Evolutionary conservation across 2,797 vertebrate genomes (phyloP), one percentile per base, ranked within the genome.

Genomic region (Arrhamphus sclerolepis): DNA sequence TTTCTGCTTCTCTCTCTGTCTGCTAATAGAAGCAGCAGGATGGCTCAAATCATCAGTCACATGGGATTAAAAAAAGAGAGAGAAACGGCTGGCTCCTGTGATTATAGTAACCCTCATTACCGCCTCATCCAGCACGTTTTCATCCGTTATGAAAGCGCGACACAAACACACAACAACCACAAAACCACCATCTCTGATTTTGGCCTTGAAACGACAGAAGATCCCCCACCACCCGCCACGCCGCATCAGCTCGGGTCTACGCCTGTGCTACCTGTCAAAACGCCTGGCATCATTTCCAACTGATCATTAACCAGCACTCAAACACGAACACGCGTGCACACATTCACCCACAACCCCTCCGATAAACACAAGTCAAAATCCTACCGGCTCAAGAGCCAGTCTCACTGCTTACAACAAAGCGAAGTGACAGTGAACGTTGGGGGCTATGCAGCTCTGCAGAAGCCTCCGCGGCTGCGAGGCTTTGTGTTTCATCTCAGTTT

Each of bases 401-500:
- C 46, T 66, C 57, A 50, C 41, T 21, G 56, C 55, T 56, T 55
- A 81, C 62, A 51, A 68, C 56, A 72, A 58, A 80, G 64, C 53
- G 8, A 72, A 67, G 68, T 21, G 42, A 82, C 34, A 66, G 62
- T n/a, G 40, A 71, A 74, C 29, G 51, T 40, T 41, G 16, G 34
- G 39, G 49, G 46, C 3, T 22, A 73, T 28, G 7, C 2, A 13
- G 54, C 57, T 40, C 31, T 17, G 39, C 53, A 82, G 61, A 75
- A 61, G 73, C 26, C 41, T 60, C 46, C 22, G 22, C 61, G 39
- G 51, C 51, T 14, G 41, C 22, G 9, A 73, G 59, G 53, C 54
- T 53, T 39, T 0, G 4, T 3, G 54, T 81, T 78, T 87, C 80
- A 89, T 81, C 77, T 74, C 54, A 42, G 47, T 47, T 44, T 7